Conservation (phyloP, 1,140 invertebrate genomes). For the Ostrea denselamellosa region DNA sequence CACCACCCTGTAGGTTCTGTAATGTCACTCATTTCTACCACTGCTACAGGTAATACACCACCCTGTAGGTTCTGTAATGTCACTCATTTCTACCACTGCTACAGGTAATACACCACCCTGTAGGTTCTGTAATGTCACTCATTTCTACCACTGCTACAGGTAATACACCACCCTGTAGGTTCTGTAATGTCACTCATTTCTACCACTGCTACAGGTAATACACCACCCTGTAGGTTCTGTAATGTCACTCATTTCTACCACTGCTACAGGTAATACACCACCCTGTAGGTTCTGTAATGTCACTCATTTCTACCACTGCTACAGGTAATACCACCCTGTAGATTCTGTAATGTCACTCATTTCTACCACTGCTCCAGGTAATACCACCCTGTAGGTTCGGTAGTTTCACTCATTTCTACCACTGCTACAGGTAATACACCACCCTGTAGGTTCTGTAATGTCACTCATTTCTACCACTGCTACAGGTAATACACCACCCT, state of each 20-base stretch:
- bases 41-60: slow-evolving; percentile 83
- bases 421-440: slow-evolving; percentile 85
- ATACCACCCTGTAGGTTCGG: neutral
- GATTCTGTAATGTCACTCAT: slow-evolving; percentile 80
- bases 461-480: slow-evolving; percentile 91
- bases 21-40: slow-evolving; percentile 88
- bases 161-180: slow-evolving; percentile 60
- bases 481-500: slow-evolving; percentile 80
- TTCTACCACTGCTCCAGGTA: slow-evolving; percentile 90
- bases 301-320: slow-evolving; percentile 92
- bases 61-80: neutral
- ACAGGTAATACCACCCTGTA: slow-evolving; percentile 77
- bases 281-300: neutral
- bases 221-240: neutral
- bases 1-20: neutral
- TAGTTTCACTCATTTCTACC: slow-evolving; percentile 86
- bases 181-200: slow-evolving; percentile 83
- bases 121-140: slow-evolving; percentile 79
- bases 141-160: slow-evolving; percentile 91
- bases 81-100: slow-evolving; percentile 92
- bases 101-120: slow-evolving; percentile 78
- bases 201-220: slow-evolving; percentile 88
- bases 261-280: slow-evolving; percentile 83
- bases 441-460: neutral
- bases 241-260: slow-evolving; percentile 88